These are phyloP conservation scores for Plecturocebus donacophilus DNA, from an alignment of 2,113 vertebrate genomes.

Conservation along the genomic window DNA sequence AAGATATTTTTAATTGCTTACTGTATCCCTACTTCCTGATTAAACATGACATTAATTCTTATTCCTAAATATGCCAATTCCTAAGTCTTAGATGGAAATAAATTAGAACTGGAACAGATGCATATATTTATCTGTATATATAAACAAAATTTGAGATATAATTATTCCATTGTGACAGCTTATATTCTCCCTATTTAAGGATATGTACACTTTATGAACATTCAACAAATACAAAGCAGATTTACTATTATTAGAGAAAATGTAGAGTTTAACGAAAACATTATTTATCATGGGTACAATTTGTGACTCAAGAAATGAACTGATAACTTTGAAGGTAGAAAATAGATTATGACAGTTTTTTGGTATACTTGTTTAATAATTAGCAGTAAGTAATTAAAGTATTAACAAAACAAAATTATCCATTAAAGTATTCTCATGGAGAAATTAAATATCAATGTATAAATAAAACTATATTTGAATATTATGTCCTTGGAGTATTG, in stretches of 20 bases:
- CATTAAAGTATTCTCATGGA: not conserved
- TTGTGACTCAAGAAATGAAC: conserved; percentile 27
- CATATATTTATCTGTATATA: not conserved
- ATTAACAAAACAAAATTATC: not conserved
- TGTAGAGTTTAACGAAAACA: conserved; percentile 27
- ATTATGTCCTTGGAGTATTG: not conserved
- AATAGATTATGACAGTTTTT: not conserved
- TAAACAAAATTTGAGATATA: conserved; percentile 11
- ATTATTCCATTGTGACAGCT: not conserved
- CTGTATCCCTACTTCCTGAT: not conserved
- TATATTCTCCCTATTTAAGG: not conserved
- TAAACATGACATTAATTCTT: not conserved
- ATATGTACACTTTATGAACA: conserved; percentile 19
- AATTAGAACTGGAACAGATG: not conserved
- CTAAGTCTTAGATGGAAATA: not conserved
- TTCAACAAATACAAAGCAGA: not conserved
- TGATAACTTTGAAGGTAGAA: not conserved
- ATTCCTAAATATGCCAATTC: conserved; percentile 28
- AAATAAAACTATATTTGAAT: conserved; percentile 12
- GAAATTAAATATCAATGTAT: not conserved
- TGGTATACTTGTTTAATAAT: conserved; percentile 7
- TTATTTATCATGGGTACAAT: not conserved
- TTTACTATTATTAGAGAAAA: conserved; percentile 29
- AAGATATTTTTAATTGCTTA: conserved; percentile 19
- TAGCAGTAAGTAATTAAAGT: not conserved